Conservation (phyloP, 2,113 vertebrate species). For the Phrynosoma platyrhinos region DNA sequence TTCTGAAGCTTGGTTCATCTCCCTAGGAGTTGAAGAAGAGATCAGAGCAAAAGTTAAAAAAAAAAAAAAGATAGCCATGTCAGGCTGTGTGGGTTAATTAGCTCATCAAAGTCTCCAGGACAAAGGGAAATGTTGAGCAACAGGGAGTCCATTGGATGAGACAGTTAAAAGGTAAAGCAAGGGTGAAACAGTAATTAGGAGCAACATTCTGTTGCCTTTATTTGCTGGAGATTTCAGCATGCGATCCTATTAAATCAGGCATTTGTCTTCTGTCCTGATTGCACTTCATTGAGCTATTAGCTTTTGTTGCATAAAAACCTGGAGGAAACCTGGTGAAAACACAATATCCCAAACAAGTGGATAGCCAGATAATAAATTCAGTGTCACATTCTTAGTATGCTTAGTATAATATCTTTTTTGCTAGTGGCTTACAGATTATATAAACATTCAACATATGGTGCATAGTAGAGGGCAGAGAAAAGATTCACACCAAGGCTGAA, state of each 20-base stretch:
- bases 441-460: neutral
- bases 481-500: neutral
- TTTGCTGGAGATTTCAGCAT: neutral
- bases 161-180: constrained; percentile 16
- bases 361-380: neutral
- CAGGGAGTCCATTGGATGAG: constrained; percentile 16
- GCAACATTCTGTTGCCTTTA: neutral
- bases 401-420: neutral
- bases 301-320: neutral
- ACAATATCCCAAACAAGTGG: neutral
- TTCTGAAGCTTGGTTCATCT: neutral
- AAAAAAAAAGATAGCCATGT: neutral
- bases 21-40: neutral
- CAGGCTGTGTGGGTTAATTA: constrained; percentile 22
- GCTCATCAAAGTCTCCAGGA: constrained; percentile 25
- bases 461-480: neutral
- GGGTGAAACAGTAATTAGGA: constrained; percentile 19
- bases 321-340: neutral
- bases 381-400: neutral
- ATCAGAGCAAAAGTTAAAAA: neutral
- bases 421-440: neutral
- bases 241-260: constrained; percentile 1
- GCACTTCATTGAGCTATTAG: neutral
- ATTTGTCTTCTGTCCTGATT: neutral
- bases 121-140: constrained; percentile 5